Evolutionary conservation across 2,888 invertebrate species (phyloP).

Genomic region (Drosophila seclusa): DNA sequence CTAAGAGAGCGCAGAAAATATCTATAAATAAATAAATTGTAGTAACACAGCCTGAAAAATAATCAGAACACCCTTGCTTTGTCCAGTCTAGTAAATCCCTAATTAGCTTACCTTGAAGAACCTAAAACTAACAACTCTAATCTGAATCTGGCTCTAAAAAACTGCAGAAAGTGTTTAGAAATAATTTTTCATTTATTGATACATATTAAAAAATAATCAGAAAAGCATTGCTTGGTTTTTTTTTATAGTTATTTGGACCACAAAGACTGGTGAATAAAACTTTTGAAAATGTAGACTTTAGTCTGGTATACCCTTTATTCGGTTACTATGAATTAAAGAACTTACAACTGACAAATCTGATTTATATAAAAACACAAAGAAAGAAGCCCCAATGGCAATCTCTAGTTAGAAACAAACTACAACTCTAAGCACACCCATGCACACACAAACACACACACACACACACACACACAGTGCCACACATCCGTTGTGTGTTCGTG

Average conservation of each 20-base stretch:
- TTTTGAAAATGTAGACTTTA: background rate
- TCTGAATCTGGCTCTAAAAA: background rate
- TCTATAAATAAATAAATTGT: background rate
- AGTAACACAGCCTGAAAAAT: background rate
- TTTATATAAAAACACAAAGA: background rate
- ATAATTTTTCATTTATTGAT: background rate
- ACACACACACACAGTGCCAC: constrained; percentile 2
- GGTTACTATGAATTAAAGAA: background rate
- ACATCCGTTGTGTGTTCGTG: constrained; percentile 35
- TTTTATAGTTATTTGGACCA: too few relatives aligned
- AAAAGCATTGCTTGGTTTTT: too few relatives aligned
- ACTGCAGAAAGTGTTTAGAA: background rate
- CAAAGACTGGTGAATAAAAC: too few relatives aligned
- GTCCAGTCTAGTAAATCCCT: background rate
- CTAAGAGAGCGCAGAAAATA: background rate
- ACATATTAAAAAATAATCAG: background rate
- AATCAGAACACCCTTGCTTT: background rate
- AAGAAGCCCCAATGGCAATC: constrained; percentile 16
- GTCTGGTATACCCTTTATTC: background rate
- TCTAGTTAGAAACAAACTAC: background rate
- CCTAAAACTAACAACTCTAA: background rate
- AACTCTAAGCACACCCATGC: constrained; percentile 14
- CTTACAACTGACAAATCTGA: background rate
- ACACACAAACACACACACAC: constrained; percentile 3
- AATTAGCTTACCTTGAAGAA: background rate